phyloP scores from a whole-genome alignment of 2,888 invertebrate genomes.

The Actias luna region DNA sequence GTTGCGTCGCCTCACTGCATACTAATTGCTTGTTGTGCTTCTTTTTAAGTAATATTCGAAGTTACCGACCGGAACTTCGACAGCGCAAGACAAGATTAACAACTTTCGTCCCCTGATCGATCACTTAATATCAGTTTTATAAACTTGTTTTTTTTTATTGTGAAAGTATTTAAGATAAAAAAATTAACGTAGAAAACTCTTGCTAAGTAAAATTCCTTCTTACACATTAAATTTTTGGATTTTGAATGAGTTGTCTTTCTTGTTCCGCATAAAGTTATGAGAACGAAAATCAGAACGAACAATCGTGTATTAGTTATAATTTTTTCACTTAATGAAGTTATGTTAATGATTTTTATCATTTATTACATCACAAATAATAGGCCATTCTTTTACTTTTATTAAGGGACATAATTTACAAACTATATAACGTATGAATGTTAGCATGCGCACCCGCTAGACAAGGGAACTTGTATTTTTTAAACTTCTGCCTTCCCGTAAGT shows the following conservation, averaged over 20 bases:
- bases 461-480: constrained; percentile 79
- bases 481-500: constrained; percentile 75
- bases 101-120: constrained; percentile 73
- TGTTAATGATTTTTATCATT: background rate
- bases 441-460: constrained; percentile 51
- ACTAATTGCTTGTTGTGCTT: constrained; percentile 79
- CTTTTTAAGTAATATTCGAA: constrained; percentile 62
- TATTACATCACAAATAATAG: constrained; percentile 23
- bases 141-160: constrained; percentile 59
- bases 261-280: constrained; percentile 64
- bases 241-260: constrained; percentile 70
- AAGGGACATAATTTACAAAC: background rate
- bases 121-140: constrained; percentile 68
- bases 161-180: constrained; percentile 21
- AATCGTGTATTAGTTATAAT: constrained; percentile 56
- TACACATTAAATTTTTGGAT: constrained; percentile 64
- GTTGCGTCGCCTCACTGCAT: constrained; percentile 72
- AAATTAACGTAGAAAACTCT: constrained; percentile 26
- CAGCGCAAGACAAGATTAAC: constrained; percentile 70
- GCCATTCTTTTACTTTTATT: background rate
- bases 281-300: constrained; percentile 52
- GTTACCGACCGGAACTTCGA: constrained; percentile 63
- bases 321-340: constrained; percentile 3
- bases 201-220: constrained; percentile 51
- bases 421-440: constrained; percentile 60